phyloP scores from a whole-genome alignment of 2,888 invertebrate genomes.

The Dromius quadrimaculatus region DNA sequence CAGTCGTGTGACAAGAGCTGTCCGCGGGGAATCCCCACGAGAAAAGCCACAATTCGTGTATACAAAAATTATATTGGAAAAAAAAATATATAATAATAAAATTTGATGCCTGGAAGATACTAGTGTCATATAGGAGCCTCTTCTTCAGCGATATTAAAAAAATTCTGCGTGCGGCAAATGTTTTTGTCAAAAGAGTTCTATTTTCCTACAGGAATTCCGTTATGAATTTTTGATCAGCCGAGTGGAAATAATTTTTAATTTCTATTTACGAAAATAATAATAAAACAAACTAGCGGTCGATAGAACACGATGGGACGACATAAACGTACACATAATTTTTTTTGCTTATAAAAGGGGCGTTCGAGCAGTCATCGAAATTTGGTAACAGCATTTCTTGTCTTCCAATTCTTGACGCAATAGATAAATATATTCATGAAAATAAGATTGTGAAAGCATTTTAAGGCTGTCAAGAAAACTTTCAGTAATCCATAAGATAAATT shows the following conservation, averaged over 20 bases:
- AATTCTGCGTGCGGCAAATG: constrained; percentile 23
- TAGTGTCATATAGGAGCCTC: too few species aligned
- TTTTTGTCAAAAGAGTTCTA: constrained; percentile 49
- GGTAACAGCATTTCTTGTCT: neutral
- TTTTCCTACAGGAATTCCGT: constrained; percentile 39
- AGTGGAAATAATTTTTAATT: constrained; percentile 65
- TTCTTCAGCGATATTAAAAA: constrained; percentile 32
- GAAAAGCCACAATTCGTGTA: neutral
- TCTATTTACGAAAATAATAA: constrained; percentile 65
- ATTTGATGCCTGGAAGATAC: too few species aligned
- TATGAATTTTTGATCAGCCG: constrained; percentile 59
- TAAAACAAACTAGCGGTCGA: constrained; percentile 55
- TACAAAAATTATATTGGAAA: too few species aligned
- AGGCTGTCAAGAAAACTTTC: neutral
- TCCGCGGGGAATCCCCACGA: constrained; percentile 38
- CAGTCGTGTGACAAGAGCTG: constrained; percentile 41
- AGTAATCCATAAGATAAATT: neutral
- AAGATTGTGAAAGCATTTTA: neutral
- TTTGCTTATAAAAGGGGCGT: neutral
- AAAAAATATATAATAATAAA: too few species aligned
- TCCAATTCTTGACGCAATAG: neutral
- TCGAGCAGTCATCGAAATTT: neutral
- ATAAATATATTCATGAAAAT: neutral
- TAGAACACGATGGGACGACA: constrained; percentile 19
- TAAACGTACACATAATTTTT: neutral